These are phyloP conservation scores for Enteromius fasciolatus DNA, from an alignment of 2,797 vertebrate species.

Conservation along the genomic window DNA sequence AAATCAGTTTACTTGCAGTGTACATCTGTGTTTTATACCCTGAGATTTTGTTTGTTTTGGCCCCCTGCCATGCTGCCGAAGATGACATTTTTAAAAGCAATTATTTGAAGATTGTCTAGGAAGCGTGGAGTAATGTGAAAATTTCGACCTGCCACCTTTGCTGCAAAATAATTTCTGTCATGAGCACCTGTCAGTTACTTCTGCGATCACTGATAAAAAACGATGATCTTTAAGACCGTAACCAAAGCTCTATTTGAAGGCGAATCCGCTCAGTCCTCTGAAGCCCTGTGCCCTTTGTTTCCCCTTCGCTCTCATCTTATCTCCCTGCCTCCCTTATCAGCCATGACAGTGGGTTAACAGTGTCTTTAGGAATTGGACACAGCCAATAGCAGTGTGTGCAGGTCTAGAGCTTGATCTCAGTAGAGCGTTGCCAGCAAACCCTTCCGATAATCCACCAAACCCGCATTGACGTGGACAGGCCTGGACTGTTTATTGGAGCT, in stretches of 20 bases:
- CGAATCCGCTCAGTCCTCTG: slow-evolving; percentile 53
- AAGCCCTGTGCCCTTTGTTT: slow-evolving; percentile 67
- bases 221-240: neutral
- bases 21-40: neutral
- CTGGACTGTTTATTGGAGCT: slow-evolving; percentile 5
- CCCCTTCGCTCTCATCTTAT: slow-evolving; percentile 70
- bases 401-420: slow-evolving; percentile 48
- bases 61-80: neutral
- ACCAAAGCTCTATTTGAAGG: slow-evolving; percentile 48
- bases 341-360: slow-evolving; percentile 66
- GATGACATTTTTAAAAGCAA: slow-evolving; percentile 37
- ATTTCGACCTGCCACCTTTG: slow-evolving; percentile 28
- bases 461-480: neutral
- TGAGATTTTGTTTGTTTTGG: slow-evolving; percentile 29
- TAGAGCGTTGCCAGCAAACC: slow-evolving; percentile 22
- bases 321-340: slow-evolving; percentile 68
- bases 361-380: slow-evolving; percentile 67
- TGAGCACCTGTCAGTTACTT: neutral
- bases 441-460: slow-evolving; percentile 40
- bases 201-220: neutral
- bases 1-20: neutral
- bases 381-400: slow-evolving; percentile 65
- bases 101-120: slow-evolving; percentile 44
- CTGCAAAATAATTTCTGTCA: neutral
- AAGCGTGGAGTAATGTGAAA: slow-evolving; percentile 39